These are phyloP conservation scores for Tillus elongatus DNA, from an alignment of 2,888 invertebrate genomes.

Conservation along the genomic window DNA sequence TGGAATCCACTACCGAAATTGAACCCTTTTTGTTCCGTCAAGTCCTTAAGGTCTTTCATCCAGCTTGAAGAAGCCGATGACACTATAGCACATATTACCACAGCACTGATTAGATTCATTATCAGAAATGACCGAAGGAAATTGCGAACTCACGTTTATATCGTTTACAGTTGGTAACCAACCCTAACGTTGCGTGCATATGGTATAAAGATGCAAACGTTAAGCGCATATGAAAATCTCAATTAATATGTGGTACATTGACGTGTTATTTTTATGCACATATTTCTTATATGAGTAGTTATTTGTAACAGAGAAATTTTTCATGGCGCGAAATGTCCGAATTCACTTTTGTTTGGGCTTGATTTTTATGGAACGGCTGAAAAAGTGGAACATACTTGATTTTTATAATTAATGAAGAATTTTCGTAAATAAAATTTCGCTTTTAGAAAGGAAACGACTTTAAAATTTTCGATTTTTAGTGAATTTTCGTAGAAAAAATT, in stretches of 20 bases:
- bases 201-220: slow-evolving; percentile 2
- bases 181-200: slow-evolving; percentile 36
- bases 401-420: not conserved
- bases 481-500: too few species aligned
- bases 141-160: slow-evolving; percentile 29
- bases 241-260: too few species aligned
- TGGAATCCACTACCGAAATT: slow-evolving; percentile 29
- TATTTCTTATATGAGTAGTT: too few species aligned
- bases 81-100: slow-evolving; percentile 21
- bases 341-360: too few species aligned
- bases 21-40: slow-evolving; percentile 27
- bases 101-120: slow-evolving; percentile 27
- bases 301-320: too few species aligned
- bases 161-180: slow-evolving; percentile 34
- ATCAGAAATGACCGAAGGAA: slow-evolving; percentile 26
- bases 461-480: too few species aligned
- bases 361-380: too few species aligned
- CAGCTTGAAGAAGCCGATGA: slow-evolving; percentile 20
- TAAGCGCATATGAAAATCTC: too few species aligned
- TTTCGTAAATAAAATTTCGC: too few species aligned
- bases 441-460: too few species aligned
- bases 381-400: not conserved
- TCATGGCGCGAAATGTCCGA: too few species aligned
- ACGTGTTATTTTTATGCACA: too few species aligned
- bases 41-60: slow-evolving; percentile 29